These are phyloP conservation scores for Pachypeltis micranthus DNA, from an alignment of 1,140 invertebrate genomes.

Conservation along the genomic window DNA sequence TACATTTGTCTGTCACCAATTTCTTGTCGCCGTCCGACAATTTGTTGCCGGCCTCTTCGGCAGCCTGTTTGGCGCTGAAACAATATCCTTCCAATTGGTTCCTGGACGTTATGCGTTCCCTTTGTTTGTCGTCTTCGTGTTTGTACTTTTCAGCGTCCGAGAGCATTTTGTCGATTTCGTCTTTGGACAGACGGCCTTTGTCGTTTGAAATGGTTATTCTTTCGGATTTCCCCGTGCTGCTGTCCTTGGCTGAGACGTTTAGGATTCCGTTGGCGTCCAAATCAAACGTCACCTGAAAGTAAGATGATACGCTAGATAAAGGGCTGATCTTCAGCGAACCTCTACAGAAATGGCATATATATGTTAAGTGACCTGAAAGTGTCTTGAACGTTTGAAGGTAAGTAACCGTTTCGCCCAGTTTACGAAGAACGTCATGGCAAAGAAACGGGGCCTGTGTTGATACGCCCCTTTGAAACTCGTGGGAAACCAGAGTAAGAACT, in stretches of 20 bases:
- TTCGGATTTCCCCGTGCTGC: conserved; percentile 40
- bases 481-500: too few species aligned
- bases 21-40: conserved; percentile 33
- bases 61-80: conserved; percentile 51
- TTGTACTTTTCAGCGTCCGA: conserved; percentile 53
- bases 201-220: conserved; percentile 46
- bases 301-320: too few species aligned
- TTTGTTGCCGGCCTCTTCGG: conserved; percentile 34
- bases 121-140: conserved; percentile 43
- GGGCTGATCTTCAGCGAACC: too few species aligned
- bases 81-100: conserved; percentile 60
- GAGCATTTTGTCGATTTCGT: conserved; percentile 50
- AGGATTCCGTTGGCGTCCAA: conserved; percentile 59
- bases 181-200: conserved; percentile 42
- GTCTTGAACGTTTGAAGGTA: too few species aligned
- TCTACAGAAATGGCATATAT: too few species aligned
- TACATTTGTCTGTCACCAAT: conserved; percentile 41
- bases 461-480: too few species aligned
- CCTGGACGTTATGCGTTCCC: conserved; percentile 45
- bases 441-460: too few species aligned
- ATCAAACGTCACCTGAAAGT: conserved; percentile 46
- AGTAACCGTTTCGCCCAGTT: too few species aligned
- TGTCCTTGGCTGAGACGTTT: conserved; percentile 45
- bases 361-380: too few species aligned
- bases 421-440: too few species aligned